Evolutionary conservation across 2,888 invertebrate genomes (phyloP).

Genomic region (Calameuta pallipes): DNA sequence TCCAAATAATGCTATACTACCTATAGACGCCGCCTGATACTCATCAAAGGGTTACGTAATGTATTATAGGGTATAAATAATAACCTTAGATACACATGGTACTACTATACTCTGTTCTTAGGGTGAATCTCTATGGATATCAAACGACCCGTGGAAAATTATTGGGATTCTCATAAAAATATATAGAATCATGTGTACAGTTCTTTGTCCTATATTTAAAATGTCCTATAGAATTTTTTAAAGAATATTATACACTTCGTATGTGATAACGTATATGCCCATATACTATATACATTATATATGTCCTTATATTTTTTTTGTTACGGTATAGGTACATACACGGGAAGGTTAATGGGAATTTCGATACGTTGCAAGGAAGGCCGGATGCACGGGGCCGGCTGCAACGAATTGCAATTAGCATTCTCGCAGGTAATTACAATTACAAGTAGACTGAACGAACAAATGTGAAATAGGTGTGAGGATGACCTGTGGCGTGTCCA

Average conservation of each 20-base stretch:
- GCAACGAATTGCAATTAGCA: conserved; percentile 21
- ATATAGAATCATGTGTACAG: not conserved
- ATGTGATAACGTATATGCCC: not conserved
- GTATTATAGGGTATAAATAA: conserved; percentile 38
- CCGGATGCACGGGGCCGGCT: conserved; percentile 7
- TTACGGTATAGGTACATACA: not conserved
- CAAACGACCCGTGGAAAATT: not conserved
- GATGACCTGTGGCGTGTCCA: not conserved
- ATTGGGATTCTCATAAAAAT: not conserved
- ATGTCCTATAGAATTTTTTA: not conserved
- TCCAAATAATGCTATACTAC: not conserved
- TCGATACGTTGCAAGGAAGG: conserved; percentile 9
- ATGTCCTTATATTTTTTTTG: not conserved
- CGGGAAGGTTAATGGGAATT: not conserved
- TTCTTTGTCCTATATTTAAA: not conserved
- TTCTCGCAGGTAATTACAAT: conserved; percentile 18
- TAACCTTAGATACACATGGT: conserved; percentile 37
- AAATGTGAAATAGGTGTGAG: conserved; percentile 1
- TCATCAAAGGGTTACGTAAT: conserved; percentile 39
- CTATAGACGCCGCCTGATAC: conserved; percentile 9
- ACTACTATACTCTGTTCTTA: not conserved
- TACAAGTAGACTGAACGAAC: conserved; percentile 18
- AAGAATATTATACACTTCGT: not conserved
- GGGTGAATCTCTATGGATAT: not conserved
- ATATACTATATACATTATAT: not conserved